phyloP scores from a whole-genome alignment of 2,113 vertebrate genomes.

The Emydocephalus ijimae region DNA sequence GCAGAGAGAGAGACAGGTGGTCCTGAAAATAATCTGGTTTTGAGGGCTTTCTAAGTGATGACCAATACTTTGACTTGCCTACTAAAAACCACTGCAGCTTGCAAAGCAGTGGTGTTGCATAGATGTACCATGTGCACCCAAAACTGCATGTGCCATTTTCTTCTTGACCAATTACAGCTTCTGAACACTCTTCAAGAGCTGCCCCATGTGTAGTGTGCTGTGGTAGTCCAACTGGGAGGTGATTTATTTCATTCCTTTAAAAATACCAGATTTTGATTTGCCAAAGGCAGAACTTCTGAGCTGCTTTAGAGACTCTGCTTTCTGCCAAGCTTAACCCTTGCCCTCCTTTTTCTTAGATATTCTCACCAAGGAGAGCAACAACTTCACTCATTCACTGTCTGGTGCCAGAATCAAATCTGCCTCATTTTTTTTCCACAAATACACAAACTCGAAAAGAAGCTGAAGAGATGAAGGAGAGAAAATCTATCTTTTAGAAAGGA shows the following conservation, averaged over 20 bases:
- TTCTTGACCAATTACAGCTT: not conserved
- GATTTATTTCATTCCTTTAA: not conserved
- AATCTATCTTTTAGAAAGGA: not conserved
- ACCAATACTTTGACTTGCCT: not conserved
- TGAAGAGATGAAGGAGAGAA: not conserved
- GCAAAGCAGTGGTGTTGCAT: not conserved
- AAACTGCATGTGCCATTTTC: not conserved
- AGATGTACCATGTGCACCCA: not conserved
- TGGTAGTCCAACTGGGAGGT: not conserved
- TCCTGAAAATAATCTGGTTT: not conserved
- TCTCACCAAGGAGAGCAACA: slow-evolving; percentile 6
- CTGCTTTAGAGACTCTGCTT: not conserved
- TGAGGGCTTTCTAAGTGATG: not conserved
- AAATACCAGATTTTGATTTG: not conserved
- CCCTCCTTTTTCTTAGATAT: not conserved
- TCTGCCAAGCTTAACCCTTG: not conserved
- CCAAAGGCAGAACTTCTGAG: not conserved
- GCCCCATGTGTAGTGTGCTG: not conserved
- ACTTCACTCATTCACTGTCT: slow-evolving; percentile 17
- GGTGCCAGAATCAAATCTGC: slow-evolving; percentile 6
- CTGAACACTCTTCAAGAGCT: not conserved
- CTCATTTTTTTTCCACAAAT: slow-evolving; percentile 27
- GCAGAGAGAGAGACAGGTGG: not conserved
- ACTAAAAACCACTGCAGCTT: not conserved
- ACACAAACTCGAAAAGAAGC: not conserved